Conservation (phyloP, 1,140 invertebrate species). For the Trinorchestia longiramus region DNA sequence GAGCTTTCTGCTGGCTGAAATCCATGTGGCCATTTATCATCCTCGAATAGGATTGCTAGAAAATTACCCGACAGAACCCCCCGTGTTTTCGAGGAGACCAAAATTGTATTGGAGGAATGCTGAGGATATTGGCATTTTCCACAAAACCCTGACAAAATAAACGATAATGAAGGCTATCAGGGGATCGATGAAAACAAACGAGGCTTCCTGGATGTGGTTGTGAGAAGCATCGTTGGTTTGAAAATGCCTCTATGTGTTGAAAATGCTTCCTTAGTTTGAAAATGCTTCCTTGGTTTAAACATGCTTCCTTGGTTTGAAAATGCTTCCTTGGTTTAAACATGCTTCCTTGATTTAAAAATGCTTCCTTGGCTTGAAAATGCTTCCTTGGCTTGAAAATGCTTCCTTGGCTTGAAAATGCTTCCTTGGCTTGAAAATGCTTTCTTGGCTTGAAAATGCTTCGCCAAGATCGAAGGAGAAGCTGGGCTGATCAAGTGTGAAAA, state of each 20-base stretch:
- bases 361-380: not conserved
- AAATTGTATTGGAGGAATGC: constrained; percentile 48
- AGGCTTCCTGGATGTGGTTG: not conserved
- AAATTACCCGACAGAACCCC: not conserved
- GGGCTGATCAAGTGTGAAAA: not conserved
- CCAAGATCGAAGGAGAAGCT: not conserved
- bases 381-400: not conserved
- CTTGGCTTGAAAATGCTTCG: no score
- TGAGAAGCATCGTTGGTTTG: no score
- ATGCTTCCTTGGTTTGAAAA: no score
- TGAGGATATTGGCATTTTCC: constrained; percentile 47
- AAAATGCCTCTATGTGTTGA: no score
- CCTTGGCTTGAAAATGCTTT: no score
- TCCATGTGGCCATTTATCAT: not conserved
- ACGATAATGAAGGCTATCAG: constrained; percentile 54
- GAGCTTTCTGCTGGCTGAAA: not conserved
- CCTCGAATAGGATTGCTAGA: not conserved
- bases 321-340: no score
- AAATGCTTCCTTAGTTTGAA: no score
- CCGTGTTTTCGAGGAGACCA: not conserved
- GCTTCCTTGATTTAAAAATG: no score
- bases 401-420: no score
- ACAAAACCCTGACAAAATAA: constrained; percentile 49
- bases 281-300: no score
- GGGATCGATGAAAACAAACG: constrained; percentile 46